Conservation (phyloP, 1,140 invertebrate genomes). For the Neoseiulus cucumeris region DNA sequence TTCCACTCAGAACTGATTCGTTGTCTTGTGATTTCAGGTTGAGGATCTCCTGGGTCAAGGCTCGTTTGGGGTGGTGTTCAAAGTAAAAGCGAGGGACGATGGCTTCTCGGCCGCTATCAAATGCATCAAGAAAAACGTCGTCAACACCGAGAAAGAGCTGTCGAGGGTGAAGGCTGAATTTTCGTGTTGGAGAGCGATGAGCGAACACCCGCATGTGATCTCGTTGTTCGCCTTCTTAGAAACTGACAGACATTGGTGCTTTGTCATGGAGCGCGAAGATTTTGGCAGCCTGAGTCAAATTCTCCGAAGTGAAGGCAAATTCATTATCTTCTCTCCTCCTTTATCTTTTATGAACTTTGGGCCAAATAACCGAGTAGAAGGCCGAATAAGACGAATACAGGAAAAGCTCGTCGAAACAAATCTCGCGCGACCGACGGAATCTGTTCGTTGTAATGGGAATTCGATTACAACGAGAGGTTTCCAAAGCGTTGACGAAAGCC, state of each 20-base stretch:
- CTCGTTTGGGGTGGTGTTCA: not conserved
- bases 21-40: not conserved
- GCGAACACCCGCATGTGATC: not conserved
- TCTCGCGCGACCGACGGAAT: no score
- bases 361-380: no score
- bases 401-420: no score
- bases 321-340: no score
- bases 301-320: not conserved
- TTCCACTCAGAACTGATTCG: no score
- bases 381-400: no score
- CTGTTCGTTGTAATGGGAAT: no score
- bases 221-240: not conserved
- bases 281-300: constrained; percentile 3
- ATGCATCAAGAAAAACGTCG: not conserved
- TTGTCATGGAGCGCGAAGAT: not conserved
- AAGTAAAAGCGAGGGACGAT: not conserved
- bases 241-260: constrained; percentile 2
- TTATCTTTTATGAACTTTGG: no score
- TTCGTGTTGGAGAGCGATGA: not conserved
- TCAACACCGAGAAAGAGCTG: not conserved
- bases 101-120: not conserved
- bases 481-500: no score
- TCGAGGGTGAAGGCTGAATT: not conserved
- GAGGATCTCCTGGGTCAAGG: not conserved
- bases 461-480: no score